Evolutionary conservation across 2,888 invertebrate species (phyloP).

Genomic region (Rotaria socialis): DNA sequence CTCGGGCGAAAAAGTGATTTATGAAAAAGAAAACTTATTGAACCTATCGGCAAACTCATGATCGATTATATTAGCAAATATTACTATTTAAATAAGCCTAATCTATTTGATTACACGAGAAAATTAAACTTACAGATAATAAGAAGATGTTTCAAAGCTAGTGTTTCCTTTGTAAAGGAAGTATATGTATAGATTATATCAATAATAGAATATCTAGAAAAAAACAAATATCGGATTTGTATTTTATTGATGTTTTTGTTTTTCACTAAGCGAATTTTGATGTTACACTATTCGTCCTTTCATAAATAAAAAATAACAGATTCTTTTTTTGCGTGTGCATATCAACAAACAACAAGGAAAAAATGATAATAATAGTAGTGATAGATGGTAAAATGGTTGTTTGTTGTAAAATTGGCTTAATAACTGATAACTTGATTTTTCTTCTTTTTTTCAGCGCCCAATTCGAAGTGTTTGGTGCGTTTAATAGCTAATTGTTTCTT

Average conservation of each 20-base stretch:
- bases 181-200: no score
- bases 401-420: constrained; percentile 21
- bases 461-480: constrained; percentile 98
- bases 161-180: no score
- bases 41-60: no score
- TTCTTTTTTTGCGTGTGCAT: background rate
- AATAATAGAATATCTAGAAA: background rate
- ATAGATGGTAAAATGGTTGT: background rate
- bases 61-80: no score
- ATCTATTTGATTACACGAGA: no score
- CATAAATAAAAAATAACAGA: constrained; percentile 4
- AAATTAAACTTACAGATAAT: no score
- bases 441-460: constrained; percentile 83
- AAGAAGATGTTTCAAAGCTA: no score
- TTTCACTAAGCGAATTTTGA: background rate
- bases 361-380: background rate
- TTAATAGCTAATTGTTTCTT: constrained; percentile 93
- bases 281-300: background rate
- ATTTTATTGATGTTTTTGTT: background rate
- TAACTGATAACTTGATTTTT: constrained; percentile 38
- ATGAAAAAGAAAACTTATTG: no score
- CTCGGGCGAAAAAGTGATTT: no score
- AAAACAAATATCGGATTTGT: constrained; percentile 17
- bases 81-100: no score
- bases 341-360: background rate